These are phyloP conservation scores for Ptychochromis oligacanthus DNA, from an alignment of 2,113 vertebrate genomes.

Conservation along the genomic window DNA sequence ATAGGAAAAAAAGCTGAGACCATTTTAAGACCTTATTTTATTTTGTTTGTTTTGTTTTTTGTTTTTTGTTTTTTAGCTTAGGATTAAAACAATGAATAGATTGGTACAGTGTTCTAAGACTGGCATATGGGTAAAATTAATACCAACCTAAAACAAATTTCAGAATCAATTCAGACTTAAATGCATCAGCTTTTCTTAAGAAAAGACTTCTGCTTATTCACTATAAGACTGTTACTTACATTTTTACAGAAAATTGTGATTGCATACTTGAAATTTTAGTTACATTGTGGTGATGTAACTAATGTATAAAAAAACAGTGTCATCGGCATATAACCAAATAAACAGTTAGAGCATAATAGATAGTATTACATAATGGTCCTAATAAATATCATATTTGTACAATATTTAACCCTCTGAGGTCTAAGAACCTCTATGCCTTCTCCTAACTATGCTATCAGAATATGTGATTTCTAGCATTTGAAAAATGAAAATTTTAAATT, in stretches of 20 bases:
- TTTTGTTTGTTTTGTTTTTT: background rate
- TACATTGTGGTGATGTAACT: background rate
- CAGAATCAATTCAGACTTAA: background rate
- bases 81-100: background rate
- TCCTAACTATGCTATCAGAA: background rate
- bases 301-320: background rate
- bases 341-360: background rate
- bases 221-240: background rate
- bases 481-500: background rate
- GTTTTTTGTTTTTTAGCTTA: background rate
- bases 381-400: background rate
- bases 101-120: background rate
- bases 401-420: background rate
- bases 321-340: background rate
- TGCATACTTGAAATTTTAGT: background rate
- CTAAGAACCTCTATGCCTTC: background rate
- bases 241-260: background rate
- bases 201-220: background rate
- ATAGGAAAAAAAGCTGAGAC: background rate
- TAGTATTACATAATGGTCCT: background rate
- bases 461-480: background rate
- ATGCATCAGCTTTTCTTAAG: background rate
- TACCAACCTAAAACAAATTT: background rate
- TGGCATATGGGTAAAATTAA: background rate
- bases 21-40: background rate